These are phyloP conservation scores for Myiagra hebetior DNA, from an alignment of 2,113 vertebrate genomes.

Conservation along the genomic window DNA sequence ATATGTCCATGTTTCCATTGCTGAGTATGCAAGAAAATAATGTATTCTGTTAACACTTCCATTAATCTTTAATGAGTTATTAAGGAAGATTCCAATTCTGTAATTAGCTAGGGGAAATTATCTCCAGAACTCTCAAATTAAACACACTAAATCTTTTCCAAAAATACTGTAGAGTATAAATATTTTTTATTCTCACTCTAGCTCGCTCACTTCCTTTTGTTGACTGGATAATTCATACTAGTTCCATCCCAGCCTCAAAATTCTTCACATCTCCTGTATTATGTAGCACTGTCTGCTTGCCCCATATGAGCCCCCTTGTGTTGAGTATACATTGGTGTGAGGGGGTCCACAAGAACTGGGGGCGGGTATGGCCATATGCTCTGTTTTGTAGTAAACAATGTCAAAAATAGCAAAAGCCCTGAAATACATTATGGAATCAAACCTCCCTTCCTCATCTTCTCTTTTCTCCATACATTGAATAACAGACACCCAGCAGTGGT, in stretches of 20 bases:
- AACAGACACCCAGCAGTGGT: not conserved
- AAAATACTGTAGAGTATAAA: not conserved
- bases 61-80: slow-evolving; percentile 23
- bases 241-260: not conserved
- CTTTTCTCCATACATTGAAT: not conserved
- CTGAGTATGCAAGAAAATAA: not conserved
- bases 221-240: not conserved
- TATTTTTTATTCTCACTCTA: not conserved
- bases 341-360: not conserved
- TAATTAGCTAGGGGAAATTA: slow-evolving; percentile 10
- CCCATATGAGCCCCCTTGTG: not conserved
- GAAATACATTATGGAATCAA: not conserved
- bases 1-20: not conserved
- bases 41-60: not conserved
- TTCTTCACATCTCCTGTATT: not conserved
- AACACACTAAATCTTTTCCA: not conserved
- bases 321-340: rapidly evolving
- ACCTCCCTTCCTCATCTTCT: not conserved
- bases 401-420: not conserved
- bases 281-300: not conserved
- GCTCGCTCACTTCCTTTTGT: not conserved
- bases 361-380: not conserved
- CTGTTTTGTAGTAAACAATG: not conserved
- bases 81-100: not conserved
- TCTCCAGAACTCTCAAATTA: not conserved